These are phyloP conservation scores for Halesus radiatus DNA, from an alignment of 1,140 invertebrate genomes.

Conservation along the genomic window DNA sequence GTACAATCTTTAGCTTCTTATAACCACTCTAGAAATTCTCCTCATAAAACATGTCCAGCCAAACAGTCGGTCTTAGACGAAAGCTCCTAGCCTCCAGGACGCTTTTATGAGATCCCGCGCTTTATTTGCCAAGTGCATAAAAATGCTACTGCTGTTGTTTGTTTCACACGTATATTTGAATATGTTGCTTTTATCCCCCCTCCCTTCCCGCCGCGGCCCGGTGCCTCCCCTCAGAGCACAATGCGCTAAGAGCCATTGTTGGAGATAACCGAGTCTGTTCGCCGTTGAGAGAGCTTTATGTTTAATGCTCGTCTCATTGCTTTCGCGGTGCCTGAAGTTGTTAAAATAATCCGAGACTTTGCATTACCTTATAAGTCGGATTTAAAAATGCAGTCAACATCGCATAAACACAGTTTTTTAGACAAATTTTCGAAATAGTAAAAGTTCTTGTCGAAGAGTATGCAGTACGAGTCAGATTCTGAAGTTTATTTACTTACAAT, in stretches of 20 bases:
- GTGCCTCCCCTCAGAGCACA: neutral
- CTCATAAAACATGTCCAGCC: slow-evolving; percentile 52
- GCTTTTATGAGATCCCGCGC: slow-evolving; percentile 47
- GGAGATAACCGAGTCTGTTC: neutral
- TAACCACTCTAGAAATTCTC: slow-evolving; percentile 45
- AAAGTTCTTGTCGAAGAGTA: too few species aligned
- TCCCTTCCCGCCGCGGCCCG: neutral
- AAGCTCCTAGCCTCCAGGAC: neutral
- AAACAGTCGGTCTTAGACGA: slow-evolving; percentile 29
- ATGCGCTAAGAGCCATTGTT: neutral
- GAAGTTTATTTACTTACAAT: too few species aligned
- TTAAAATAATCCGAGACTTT: too few species aligned
- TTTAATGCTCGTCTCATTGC: too few species aligned
- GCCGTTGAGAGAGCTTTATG: too few species aligned
- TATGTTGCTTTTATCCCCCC: slow-evolving; percentile 13
- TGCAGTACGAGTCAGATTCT: too few species aligned
- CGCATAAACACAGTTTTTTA: too few species aligned
- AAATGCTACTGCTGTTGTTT: slow-evolving; percentile 48
- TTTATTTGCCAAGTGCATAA: slow-evolving; percentile 50
- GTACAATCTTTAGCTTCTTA: slow-evolving; percentile 48
- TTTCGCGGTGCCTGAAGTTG: too few species aligned
- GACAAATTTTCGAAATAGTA: too few species aligned
- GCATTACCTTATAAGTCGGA: too few species aligned
- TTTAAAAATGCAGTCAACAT: too few species aligned
- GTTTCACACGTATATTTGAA: slow-evolving; percentile 30